Conservation (phyloP, 2,888 invertebrate genomes). For the Andrena hattorfiana region DNA sequence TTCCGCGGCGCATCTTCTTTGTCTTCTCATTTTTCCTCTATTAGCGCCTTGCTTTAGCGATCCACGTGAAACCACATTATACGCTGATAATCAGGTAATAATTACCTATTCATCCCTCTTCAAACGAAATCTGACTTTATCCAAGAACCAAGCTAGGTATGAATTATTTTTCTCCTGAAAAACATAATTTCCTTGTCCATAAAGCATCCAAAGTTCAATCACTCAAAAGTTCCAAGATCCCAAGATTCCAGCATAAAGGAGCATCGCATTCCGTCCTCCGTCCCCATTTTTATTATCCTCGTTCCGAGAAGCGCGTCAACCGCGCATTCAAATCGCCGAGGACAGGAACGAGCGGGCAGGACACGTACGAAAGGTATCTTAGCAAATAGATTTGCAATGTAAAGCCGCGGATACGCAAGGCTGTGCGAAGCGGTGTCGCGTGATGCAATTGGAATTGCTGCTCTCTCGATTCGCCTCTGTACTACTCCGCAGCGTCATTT, state of each 20-base stretch:
- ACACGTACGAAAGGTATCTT: not conserved
- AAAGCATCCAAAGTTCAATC: not conserved
- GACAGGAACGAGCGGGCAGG: not conserved
- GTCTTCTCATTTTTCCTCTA: not conserved
- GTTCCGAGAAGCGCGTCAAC: slow-evolving; percentile 2
- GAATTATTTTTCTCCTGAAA: no score
- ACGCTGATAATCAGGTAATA: no score
- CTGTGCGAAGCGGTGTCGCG: not conserved
- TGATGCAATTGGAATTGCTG: slow-evolving; percentile 42
- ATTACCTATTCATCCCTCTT: no score
- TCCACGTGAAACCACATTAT: not conserved
- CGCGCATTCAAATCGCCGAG: slow-evolving; percentile 19
- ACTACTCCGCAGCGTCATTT: slow-evolving; percentile 49
- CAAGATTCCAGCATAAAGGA: not conserved
- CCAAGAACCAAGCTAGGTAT: no score
- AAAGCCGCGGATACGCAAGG: slow-evolving; percentile 2
- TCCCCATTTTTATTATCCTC: slow-evolving; percentile 24
- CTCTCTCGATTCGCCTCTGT: not conserved
- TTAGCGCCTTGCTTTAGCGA: not conserved
- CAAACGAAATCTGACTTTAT: no score
- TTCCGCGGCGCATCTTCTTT: slow-evolving; percentile 6
- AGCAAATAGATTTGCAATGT: slow-evolving; percentile 30
- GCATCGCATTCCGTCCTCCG: not conserved
- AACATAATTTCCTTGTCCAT: no score
- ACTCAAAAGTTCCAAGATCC: not conserved